Conservation (phyloP, 2,888 invertebrate species). For the Gnatocerus cornutus region DNA sequence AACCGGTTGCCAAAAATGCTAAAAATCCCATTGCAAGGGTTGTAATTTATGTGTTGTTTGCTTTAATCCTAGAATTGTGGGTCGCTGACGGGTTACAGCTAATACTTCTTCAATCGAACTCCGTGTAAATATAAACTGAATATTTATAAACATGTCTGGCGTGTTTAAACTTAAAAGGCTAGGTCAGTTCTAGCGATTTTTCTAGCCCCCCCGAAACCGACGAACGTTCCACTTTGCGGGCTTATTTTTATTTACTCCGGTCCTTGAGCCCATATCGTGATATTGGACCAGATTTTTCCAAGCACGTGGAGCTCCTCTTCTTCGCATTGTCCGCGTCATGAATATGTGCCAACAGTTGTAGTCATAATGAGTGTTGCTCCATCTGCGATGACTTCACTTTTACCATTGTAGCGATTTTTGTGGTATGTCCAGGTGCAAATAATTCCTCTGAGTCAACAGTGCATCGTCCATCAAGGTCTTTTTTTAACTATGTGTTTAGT, state of each 20-base stretch:
- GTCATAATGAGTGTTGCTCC: not conserved
- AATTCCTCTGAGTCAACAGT: slow-evolving; percentile 13
- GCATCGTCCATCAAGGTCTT: slow-evolving; percentile 32
- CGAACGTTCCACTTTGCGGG: slow-evolving; percentile 41
- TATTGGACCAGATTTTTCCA: slow-evolving; percentile 19
- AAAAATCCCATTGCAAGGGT: slow-evolving; percentile 23
- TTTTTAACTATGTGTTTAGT: slow-evolving; percentile 39
- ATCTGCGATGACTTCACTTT: not conserved
- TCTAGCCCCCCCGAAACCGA: not conserved
- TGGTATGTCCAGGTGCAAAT: slow-evolving; percentile 30
- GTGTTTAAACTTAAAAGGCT: slow-evolving; percentile 46
- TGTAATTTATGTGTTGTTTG: slow-evolving; percentile 43
- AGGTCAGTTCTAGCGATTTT: slow-evolving; percentile 47
- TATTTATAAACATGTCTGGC: slow-evolving; percentile 46
- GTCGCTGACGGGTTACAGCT: slow-evolving; percentile 19
- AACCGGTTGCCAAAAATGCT: slow-evolving; percentile 31
- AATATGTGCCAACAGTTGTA: no score
- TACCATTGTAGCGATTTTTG: not conserved
- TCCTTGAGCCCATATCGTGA: slow-evolving; percentile 44
- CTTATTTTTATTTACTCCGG: slow-evolving; percentile 42
- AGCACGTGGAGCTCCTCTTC: no score
- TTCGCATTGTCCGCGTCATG: no score
- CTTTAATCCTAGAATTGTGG: slow-evolving; percentile 31
- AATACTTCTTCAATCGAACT: slow-evolving; percentile 32
- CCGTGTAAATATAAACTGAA: slow-evolving; percentile 43